phyloP scores from a whole-genome alignment of 2,113 vertebrate species.

The Dicerorhinus sumatrensis region DNA sequence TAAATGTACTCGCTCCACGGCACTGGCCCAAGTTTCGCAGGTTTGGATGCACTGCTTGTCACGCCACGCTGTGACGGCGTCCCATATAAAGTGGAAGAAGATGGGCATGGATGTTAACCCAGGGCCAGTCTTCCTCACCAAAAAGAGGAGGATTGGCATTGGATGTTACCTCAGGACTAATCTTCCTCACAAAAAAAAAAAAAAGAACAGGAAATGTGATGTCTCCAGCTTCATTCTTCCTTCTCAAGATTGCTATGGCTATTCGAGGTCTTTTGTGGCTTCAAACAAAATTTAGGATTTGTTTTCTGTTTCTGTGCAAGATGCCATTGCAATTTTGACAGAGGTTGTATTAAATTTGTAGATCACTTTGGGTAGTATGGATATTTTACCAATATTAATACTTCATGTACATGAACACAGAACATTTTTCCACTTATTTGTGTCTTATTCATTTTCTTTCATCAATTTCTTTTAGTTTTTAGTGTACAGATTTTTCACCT shows the following conservation, averaged over 20 bases:
- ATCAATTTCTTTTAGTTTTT: not conserved
- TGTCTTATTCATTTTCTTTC: not conserved
- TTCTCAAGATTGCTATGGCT: not conserved
- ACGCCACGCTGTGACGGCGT: no score
- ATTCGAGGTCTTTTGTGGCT: not conserved
- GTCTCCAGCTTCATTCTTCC: not conserved
- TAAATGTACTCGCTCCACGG: no score
- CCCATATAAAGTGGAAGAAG: no score
- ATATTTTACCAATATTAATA: not conserved
- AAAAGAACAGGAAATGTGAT: not conserved
- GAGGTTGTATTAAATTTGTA: not conserved
- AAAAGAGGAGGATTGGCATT: no score
- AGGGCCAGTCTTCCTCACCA: no score
- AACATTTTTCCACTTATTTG: not conserved
- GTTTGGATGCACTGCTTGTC: no score
- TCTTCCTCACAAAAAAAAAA: no score
- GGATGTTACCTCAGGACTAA: no score
- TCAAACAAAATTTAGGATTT: not conserved
- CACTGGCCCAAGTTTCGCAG: no score
- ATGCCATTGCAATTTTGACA: not conserved
- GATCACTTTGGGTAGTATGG: not conserved
- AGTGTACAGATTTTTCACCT: not conserved
- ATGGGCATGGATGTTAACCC: no score
- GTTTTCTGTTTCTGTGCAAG: not conserved
- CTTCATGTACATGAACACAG: not conserved